Evolutionary conservation across 92 coral and sea anemone genomes (phyloP), one percentile per base, ranked within the genome.

Genomic region (Ricordea florida): DNA sequence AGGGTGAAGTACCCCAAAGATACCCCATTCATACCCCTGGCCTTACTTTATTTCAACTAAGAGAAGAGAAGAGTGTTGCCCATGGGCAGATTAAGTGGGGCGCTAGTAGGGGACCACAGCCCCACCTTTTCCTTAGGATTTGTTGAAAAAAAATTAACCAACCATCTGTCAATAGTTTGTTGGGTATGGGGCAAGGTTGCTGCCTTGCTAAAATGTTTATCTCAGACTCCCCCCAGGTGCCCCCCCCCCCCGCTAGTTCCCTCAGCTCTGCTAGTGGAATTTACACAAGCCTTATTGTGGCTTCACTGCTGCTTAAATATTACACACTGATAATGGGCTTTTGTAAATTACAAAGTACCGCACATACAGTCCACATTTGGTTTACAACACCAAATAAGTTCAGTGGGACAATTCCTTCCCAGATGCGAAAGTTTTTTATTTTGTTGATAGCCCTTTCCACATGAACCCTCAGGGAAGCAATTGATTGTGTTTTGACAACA

Each of bases 361-460:
- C 72, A 73, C 87, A 73, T 24, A 81, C 74, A 35, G 87, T 48
- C 87, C 81, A 80, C 81, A 80, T 80, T 62, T 60, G 86, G 55
- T 72, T 80, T 60, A 80, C 66, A 70, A 42, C 55, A 44, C 86
- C 86, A 80, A 80, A 81, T 66, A 63, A 43, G 63, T 44, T 62
- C 40, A 74, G 57, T 36, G 87, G 88, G 47, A 74, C n/a, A 72
- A 82, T 36, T 33, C 81, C 52, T 55, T 74, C 83, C 88, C 88
- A 82, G 32, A 82, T 63, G 42, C 58, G 81, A 73, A 82, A 64
- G 65, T 72, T 81, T 50, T 69, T 80, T 33, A 69, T 49, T 45
- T 80, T 80, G 40, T 78, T 78, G 16, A 79, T 79, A 33, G 85
- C 79, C 49, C 60, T 79, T 50, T 79, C 70, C 28, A 81, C 74